phyloP scores from a whole-genome alignment of 2,888 invertebrate genomes.

The Troides helena region DNA sequence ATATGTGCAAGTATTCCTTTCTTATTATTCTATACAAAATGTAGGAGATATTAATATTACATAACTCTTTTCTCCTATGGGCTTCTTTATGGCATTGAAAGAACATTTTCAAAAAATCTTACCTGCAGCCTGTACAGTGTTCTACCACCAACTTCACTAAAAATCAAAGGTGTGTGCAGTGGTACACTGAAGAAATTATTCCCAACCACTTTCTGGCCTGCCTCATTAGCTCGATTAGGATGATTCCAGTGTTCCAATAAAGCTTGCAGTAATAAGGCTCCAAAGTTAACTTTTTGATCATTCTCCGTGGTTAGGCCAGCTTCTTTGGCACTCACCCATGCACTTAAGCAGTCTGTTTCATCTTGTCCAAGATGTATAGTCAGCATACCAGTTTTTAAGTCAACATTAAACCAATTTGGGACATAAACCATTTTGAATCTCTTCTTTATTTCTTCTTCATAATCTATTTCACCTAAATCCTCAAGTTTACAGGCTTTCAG shows the following conservation, averaged over 20 bases:
- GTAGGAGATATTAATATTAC: too few relatives aligned
- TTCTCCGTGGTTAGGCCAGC: conserved; percentile 90
- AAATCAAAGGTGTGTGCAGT: conserved; percentile 96
- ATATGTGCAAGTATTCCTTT: too few relatives aligned
- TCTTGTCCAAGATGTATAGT: conserved; percentile 98
- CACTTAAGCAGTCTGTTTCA: conserved; percentile 98
- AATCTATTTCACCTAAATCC: conserved; percentile 94
- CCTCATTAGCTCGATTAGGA: conserved; percentile 82
- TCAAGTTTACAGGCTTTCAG: conserved; percentile 92
- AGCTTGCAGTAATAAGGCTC: conserved; percentile 95
- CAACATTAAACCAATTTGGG: conserved; percentile 99
- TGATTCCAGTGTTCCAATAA: conserved; percentile 96
- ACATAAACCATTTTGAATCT: conserved; percentile 96
- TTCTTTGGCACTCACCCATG: conserved; percentile 99
- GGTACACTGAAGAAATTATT: conserved; percentile 94
- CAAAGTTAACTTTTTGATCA: conserved; percentile 97
- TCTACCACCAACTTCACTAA: conserved; percentile 97
- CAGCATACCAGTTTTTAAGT: conserved; percentile 98
- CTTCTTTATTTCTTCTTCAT: conserved; percentile 95
- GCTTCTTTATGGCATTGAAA: too few relatives aligned
- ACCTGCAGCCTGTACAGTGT: conserved; percentile 90
- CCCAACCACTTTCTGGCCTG: conserved; percentile 86
- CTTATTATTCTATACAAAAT: too few relatives aligned
- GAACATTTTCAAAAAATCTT: background rate
- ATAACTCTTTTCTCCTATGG: too few relatives aligned